Base-by-base conservation (phyloP, 2,797 vertebrate species). In the Tarsius wallacei region DNA sequence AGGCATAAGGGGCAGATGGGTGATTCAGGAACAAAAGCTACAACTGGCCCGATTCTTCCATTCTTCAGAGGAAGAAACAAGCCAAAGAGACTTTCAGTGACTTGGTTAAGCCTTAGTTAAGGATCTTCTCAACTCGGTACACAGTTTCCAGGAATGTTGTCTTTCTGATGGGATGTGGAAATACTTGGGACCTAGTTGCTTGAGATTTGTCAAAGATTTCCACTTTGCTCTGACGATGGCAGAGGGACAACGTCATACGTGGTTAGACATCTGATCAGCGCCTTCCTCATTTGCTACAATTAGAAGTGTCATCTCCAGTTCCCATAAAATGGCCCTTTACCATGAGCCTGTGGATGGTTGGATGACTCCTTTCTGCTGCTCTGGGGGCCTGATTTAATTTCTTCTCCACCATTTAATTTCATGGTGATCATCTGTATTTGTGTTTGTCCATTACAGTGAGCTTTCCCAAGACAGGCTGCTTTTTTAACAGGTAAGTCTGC, bases 271-370 rank as follows among this genome's bases (percentile, higher is more conserved):
- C 59, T 12, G 28, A 1, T n/a, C 36, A 2, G 26, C 10, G 0
- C 16, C 33, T 33, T 73, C 1, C 83, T 13, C 36, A 17, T 6
- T 42, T 42, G 42, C 42, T 42, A 5, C 26, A 3, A 0, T 21
- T 0, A 16, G 76, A 33, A 64, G 21, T 51, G 53, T 14, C 31
- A 13, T 13, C 49, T 59, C 14, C 0, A 17, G 3, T 7, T 19
- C 2, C 53, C 28, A 7, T n/a, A 1, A 4, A 22, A 8, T 1
- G 53, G 61, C 7, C 1, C 73, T 13, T 22, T 4, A 3, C 47
- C 5, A 7, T 1, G 15, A 33, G 6, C 49, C 1, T 11, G 0
- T 26, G 0, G 64, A 14, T 11, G 0, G 8, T 47, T 0, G 0
- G 31, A 11, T 19, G 14, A 2, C 24, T n/a, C 33, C 28, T 0